Conservation (phyloP, 2,797 vertebrate genomes). For the Macropus fuliginosus region DNA sequence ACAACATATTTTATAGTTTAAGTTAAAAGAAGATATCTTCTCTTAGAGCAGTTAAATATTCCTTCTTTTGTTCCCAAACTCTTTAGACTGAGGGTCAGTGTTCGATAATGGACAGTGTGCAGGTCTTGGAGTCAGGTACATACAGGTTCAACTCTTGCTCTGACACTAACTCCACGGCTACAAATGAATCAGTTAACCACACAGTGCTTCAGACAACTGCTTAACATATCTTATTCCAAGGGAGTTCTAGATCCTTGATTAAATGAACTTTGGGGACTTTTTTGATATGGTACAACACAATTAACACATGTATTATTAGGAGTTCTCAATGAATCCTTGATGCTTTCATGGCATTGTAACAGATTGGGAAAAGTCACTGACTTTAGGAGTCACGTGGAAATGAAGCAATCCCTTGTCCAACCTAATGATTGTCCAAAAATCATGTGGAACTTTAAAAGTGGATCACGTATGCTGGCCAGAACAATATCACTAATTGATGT, state of each 20-base stretch:
- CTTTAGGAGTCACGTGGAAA: neutral
- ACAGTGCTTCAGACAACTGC: neutral
- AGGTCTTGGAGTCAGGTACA: neutral
- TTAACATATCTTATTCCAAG: neutral
- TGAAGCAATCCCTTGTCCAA: neutral
- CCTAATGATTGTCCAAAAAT: neutral
- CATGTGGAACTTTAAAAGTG: neutral
- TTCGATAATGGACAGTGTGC: neutral
- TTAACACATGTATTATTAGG: neutral
- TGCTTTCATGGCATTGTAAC: neutral
- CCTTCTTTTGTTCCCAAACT: neutral
- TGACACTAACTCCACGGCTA: neutral
- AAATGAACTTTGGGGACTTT: slow-evolving; percentile 22
- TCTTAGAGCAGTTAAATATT: neutral
- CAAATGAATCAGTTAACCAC: neutral
- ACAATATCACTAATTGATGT: neutral
- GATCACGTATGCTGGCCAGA: neutral
- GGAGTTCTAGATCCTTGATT: neutral
- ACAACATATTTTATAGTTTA: neutral
- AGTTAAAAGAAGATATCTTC: neutral
- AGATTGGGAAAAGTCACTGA: neutral
- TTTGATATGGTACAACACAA: neutral
- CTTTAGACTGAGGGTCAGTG: neutral
- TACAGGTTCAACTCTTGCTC: neutral
- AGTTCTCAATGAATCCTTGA: neutral